phyloP scores from a whole-genome alignment of 2,797 vertebrate genomes.

The Bradypodion pumilum region DNA sequence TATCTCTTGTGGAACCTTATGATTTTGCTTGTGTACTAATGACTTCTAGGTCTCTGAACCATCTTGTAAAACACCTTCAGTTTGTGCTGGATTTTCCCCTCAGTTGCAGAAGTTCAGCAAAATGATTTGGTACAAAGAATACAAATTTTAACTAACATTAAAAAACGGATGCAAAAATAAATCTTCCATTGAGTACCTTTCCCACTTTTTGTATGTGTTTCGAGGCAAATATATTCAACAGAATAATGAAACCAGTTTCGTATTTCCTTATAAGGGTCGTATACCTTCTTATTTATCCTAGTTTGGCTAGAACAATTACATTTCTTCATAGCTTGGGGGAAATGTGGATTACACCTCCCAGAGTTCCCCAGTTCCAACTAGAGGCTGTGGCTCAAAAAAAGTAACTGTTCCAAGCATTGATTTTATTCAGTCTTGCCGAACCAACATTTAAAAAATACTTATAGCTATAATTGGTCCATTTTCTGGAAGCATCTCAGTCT shows the following conservation, averaged over 20 bases:
- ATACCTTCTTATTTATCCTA: not conserved
- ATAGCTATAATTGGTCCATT: not conserved
- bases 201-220: not conserved
- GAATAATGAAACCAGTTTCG: slow-evolving; percentile 1
- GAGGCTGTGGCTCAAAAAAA: no score
- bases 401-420: no score
- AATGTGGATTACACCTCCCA: not conserved
- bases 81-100: slow-evolving; percentile 21
- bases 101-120: slow-evolving; percentile 12
- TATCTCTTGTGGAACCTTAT: not conserved
- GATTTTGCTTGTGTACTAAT: not conserved
- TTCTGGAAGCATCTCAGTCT: not conserved
- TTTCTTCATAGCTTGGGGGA: no score
- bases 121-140: slow-evolving; percentile 14
- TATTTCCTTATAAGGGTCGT: not conserved
- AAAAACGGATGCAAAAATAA: slow-evolving; percentile 11
- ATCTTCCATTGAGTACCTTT: not conserved
- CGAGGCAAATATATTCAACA: not conserved
- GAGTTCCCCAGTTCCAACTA: no score
- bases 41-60: slow-evolving; percentile 13
- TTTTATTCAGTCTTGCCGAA: no score
- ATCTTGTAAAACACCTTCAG: slow-evolving; percentile 18
- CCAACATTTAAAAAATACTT: no score
- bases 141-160: slow-evolving; percentile 18
- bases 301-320: not conserved